phyloP scores from a whole-genome alignment of 2,113 vertebrate species.

The Tamias sibiricus region DNA sequence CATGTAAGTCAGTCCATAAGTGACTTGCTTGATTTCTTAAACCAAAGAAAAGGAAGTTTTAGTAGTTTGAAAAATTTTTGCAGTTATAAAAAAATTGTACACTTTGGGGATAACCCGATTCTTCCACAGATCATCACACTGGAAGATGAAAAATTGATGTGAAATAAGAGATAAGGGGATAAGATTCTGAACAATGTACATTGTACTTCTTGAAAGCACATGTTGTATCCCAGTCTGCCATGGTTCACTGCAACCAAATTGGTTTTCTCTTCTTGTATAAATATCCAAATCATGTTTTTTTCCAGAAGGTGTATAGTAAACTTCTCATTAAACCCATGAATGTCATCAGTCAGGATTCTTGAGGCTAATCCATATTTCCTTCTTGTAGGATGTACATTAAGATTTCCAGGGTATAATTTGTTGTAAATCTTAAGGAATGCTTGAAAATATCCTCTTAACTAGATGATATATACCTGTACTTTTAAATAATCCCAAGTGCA shows the following conservation, averaged over 20 bases:
- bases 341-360: conserved; percentile 68
- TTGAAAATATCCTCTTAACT: conserved; percentile 6
- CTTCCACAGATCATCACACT: conserved; percentile 81
- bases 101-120: conserved; percentile 64
- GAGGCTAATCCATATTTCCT: background rate
- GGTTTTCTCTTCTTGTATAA: conserved; percentile 75
- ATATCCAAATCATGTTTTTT: conserved; percentile 68
- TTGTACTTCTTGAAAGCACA: conserved; percentile 73
- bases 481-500: background rate
- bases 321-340: conserved; percentile 73
- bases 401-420: conserved; percentile 51
- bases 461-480: background rate
- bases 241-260: conserved; percentile 80
- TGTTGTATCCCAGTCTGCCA: conserved; percentile 57
- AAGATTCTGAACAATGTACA: conserved; percentile 56
- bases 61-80: conserved; percentile 7
- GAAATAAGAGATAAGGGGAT: conserved; percentile 60
- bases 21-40: conserved; percentile 28
- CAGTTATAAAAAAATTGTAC: conserved; percentile 57
- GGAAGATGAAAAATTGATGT: conserved; percentile 78
- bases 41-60: conserved; percentile 43
- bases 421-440: background rate
- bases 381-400: background rate
- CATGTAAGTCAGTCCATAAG: background rate
- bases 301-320: conserved; percentile 56